Evolutionary conservation across 2,797 vertebrate species (phyloP).

Genomic region (Sardinella longiceps): DNA sequence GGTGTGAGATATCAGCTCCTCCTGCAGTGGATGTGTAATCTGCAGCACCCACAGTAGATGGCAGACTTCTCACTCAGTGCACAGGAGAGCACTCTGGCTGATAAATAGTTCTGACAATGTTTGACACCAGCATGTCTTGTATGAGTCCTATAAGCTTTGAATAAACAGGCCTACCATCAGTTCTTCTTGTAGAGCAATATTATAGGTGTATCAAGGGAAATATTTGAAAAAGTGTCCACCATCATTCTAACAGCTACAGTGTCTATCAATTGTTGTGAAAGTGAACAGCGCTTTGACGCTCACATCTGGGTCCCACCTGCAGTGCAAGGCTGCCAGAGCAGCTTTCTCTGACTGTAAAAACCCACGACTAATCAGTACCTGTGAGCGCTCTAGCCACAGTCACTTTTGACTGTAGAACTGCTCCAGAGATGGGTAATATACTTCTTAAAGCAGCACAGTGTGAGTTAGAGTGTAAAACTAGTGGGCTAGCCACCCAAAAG

Average conservation of each 20-base stretch:
- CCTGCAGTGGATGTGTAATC: neutral
- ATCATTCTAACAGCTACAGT: too few species aligned
- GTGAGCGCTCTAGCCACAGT: neutral
- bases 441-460: neutral
- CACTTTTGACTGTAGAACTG: neutral
- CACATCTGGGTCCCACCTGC: constrained; percentile 30
- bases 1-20: neutral
- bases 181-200: too few species aligned
- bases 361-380: neutral
- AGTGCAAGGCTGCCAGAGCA: neutral
- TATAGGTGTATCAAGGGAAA: too few species aligned
- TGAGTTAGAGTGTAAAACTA: neutral
- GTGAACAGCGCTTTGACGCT: neutral
- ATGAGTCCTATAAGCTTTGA: neutral
- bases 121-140: neutral
- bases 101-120: neutral
- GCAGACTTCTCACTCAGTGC: neutral
- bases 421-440: neutral
- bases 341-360: neutral
- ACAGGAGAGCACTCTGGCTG: neutral
- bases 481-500: neutral
- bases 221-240: too few species aligned
- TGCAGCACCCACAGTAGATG: constrained; percentile 1
- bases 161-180: too few species aligned
- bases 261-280: neutral